phyloP scores from a whole-genome alignment of 2,797 vertebrate species.

The Myotis findleyi region DNA sequence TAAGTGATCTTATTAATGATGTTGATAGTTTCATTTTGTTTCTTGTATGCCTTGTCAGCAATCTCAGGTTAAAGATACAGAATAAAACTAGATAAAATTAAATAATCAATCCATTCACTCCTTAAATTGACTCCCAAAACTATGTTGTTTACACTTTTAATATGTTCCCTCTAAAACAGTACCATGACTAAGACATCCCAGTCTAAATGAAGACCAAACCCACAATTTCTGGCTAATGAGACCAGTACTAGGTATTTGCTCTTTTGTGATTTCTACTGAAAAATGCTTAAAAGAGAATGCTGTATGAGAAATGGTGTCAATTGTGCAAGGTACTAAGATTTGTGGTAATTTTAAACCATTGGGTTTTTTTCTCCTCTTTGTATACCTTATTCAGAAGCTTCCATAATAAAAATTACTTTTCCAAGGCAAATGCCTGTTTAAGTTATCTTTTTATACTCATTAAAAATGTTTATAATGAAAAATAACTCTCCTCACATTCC shows the following conservation, averaged over 20 bases:
- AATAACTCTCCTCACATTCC: neutral
- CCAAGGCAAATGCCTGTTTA: conserved; percentile 18
- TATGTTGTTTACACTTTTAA: neutral
- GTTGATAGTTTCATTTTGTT: neutral
- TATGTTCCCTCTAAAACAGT: neutral
- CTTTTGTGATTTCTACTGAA: neutral
- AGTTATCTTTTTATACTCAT: conserved; percentile 27
- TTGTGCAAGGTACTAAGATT: neutral
- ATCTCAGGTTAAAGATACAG: neutral
- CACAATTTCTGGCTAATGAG: neutral
- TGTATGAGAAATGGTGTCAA: neutral
- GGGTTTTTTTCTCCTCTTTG: neutral
- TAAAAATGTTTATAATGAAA: conserved; percentile 50
- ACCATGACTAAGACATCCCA: neutral
- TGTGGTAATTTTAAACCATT: neutral
- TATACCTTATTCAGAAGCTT: neutral
- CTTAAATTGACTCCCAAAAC: neutral
- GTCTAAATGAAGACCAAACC: neutral
- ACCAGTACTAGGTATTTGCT: neutral
- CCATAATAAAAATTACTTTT: conserved; percentile 35
- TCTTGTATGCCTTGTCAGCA: neutral
- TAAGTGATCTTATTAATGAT: neutral
- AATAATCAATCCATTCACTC: neutral
- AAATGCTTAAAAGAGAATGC: neutral
- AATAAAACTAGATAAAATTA: neutral